Base-by-base conservation (phyloP, 2,888 invertebrate species). In the Pandemis corylana region DNA sequence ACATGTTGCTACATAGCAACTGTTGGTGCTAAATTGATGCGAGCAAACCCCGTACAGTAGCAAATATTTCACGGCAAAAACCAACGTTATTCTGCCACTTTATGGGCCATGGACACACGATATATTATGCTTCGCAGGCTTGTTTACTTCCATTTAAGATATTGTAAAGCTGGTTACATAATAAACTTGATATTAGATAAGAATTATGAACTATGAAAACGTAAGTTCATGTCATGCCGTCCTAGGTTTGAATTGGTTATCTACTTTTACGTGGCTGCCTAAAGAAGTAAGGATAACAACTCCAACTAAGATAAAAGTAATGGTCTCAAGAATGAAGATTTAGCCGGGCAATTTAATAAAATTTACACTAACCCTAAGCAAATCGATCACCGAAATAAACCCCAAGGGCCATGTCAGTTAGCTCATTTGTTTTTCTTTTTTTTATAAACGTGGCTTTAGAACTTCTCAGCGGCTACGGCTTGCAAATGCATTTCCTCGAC, bases 401-500 rank as follows among this genome's bases (percentile, higher is more conserved):
- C 56, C 56, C 20, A 20, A 20, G 15, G 9, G 15, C 20, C 56
- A 56, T n/a, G 7, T 59, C 59, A 59, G 59, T 59, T 59, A 59
- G 28, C 59, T 28, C 12, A 5, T 10, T 12, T 20, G 20, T 3
- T 59, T 59, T 59, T 28, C 28, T n/a, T 36, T 28, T 59, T 59
- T 28, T 59, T 28, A 59, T 20, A 56, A 28, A 7, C 51, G 49
- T 64, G 68, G 63, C 68, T 68, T 68, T 72, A 63, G 53, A 64
- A 53, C 36, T 68, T 66, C 46, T 46, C 44, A 42, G 66, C 79
- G 84, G 83, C 85, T 85, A 49, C 36, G 59, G 61, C 82, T 81
- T 80, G 80, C 81, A 84, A 90, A 90, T 90, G 91, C 89, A 90
- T 89, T 88, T 85, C 82, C 84, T 85, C 84, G 89, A 87, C 87